Percentiles rank a stretch among this genome's conserved stretches.
Evolutionary conservation across 2,888 invertebrate genomes (phyloP).

Genomic region (Nephrotoma guestfalica): DNA sequence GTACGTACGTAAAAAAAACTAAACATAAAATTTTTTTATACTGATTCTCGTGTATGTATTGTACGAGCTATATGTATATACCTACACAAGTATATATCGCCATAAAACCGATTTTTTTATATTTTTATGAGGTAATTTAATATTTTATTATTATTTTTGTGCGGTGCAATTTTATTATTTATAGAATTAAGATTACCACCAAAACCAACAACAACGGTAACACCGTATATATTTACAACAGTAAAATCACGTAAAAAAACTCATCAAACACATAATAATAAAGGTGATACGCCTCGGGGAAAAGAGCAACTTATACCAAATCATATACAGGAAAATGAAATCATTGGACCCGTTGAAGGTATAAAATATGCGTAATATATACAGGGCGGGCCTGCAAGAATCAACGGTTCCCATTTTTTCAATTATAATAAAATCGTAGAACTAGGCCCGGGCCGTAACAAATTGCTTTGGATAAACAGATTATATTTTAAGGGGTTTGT

Average conservation of each 20-base stretch:
- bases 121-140: constrained; percentile 6
- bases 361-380: constrained; percentile 3
- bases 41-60: neutral
- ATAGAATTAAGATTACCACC: constrained; percentile 31
- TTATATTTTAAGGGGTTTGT: no score
- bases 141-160: constrained; percentile 5
- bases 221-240: constrained; percentile 26
- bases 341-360: constrained; percentile 20
- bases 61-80: neutral
- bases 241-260: constrained; percentile 25
- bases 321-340: constrained; percentile 28
- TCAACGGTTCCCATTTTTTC: no score
- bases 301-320: constrained; percentile 29
- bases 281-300: constrained; percentile 21
- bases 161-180: neutral
- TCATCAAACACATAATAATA: constrained; percentile 27
- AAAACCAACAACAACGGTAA: constrained; percentile 29
- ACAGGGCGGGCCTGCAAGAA: no score
- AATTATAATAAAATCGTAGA: neutral
- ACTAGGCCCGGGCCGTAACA: no score
- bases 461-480: no score
- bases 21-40: neutral
- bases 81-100: neutral
- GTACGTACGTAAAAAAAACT: constrained; percentile 29
- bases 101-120: neutral